Evolutionary conservation across 2,797 vertebrate species (phyloP), one percentile per base, ranked within the genome.

Genomic region (Acipenser transmontanus): DNA sequence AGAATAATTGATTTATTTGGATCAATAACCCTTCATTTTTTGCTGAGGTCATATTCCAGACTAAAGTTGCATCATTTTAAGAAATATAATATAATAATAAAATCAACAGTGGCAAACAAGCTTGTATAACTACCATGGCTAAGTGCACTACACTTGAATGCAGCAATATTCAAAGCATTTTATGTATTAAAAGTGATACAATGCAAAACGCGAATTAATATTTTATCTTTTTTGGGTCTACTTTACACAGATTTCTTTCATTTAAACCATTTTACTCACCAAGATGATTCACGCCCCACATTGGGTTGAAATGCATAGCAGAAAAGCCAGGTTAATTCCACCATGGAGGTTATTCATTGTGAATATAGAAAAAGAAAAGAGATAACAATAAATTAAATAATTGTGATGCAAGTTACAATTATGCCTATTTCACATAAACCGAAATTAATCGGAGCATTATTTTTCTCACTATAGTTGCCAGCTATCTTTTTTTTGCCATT

Each of bases 1-100:
- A 67, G 51, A 51, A 34, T 4, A 47, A 70, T 63, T 66, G 64
- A 70, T 70, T 66, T 63, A 20, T 52, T 20, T 66, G 14, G 60
- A 66, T 66, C 68, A 47, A 66, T 66, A 66, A 48, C 51, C 64
- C 66, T 63, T 62, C 62, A 59, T 13, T 49, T 65, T 57, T 17
- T 63, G 34, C 51, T 57, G 59, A 54, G 63, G 61, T 62, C 59
- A 49, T 62, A 59, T 65, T 66, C 59, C 64, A 51, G 20, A 49
- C 67, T 59, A 60, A 60, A 63, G 63, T 49, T 50, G 63, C 47
- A 34, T 34, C 48, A 47, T 57, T 6, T 14, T 47, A 7, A 54
- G 62, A 62, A 61, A 50, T 50, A 54, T 20, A 47, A 49, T 61
- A n/a, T 20, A 20, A 2, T 34, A 34, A 17, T 17, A 17, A 17